A percentile compares a stretch with the other conserved stretches of the same genome.
Conservation (phyloP, 1,140 invertebrate genomes). For the Pteromalus puparum region DNA sequence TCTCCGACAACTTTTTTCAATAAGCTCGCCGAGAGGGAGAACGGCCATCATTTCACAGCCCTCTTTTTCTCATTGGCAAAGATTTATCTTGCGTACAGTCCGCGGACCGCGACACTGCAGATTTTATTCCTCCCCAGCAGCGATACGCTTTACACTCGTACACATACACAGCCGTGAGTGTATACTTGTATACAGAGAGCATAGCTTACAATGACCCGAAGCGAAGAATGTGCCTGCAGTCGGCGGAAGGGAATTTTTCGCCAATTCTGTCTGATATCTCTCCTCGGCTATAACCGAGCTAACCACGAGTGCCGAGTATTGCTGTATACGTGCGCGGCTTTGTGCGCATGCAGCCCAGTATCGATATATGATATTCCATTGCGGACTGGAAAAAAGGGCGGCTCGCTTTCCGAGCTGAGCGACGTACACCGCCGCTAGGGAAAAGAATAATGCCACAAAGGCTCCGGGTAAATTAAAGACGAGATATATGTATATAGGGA, state of each 20-base stretch:
- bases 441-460: slow-evolving; percentile 43
- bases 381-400: slow-evolving; percentile 15
- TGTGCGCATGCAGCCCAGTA: slow-evolving; percentile 14
- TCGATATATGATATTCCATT: slow-evolving; percentile 46
- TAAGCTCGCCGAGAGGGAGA: not conserved
- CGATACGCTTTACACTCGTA: no score
- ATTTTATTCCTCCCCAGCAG: slow-evolving; percentile 24
- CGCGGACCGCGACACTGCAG: slow-evolving; percentile 6
- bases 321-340: slow-evolving; percentile 12
- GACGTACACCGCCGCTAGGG: not conserved
- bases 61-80: slow-evolving; percentile 25
- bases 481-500: no score
- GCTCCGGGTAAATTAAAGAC: slow-evolving; percentile 18
- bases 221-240: slow-evolving; percentile 6
- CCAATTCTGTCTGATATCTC: slow-evolving; percentile 15
- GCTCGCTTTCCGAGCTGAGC: not conserved
- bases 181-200: not conserved
- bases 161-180: not conserved
- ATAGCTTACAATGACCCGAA: slow-evolving; percentile 10
- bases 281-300: not conserved
- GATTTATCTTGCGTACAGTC: slow-evolving; percentile 38
- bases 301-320: not conserved
- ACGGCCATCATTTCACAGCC: not conserved
- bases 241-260: slow-evolving; percentile 39
- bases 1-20: slow-evolving; percentile 11